Conservation (phyloP, 2,888 invertebrate species). For the Hololepta plana region DNA sequence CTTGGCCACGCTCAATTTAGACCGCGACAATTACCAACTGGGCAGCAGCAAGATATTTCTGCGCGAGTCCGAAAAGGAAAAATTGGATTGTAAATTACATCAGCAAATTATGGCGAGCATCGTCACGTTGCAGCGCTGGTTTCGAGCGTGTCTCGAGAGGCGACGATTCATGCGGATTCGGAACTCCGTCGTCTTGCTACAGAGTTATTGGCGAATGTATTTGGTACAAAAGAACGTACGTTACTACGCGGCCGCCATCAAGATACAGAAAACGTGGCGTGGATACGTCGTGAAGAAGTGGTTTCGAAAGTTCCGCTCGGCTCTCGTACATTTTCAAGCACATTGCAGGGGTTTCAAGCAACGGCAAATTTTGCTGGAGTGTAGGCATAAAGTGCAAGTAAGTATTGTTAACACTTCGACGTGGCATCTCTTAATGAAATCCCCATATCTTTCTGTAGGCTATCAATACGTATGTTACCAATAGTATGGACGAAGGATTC, state of each 20-base stretch:
- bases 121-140: slow-evolving; percentile 82
- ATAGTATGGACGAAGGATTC: too few species aligned
- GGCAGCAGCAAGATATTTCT: slow-evolving; percentile 80
- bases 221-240: slow-evolving; percentile 37
- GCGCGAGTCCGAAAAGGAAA: slow-evolving; percentile 84
- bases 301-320: slow-evolving; percentile 42
- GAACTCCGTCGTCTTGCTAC: slow-evolving; percentile 57
- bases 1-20: slow-evolving; percentile 64
- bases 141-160: slow-evolving; percentile 62
- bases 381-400: slow-evolving; percentile 13
- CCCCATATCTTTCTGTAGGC: too few species aligned
- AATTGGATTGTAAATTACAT: slow-evolving; percentile 80
- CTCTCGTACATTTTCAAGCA: slow-evolving; percentile 50
- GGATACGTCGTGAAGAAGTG: slow-evolving; percentile 46
- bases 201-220: slow-evolving; percentile 50
- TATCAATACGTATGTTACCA: too few species aligned
- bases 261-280: slow-evolving; percentile 67
- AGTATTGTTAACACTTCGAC: too few species aligned
- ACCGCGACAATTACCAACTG: slow-evolving; percentile 80
- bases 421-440: too few species aligned
- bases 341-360: slow-evolving; percentile 48
- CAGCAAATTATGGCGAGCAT: slow-evolving; percentile 89
- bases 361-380: slow-evolving; percentile 35
- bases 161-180: slow-evolving; percentile 57
- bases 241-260: slow-evolving; percentile 35